Percentiles rank a stretch among this genome's conserved stretches.
Evolutionary conservation across 2,888 invertebrate species (phyloP).

Genomic region (Catonia carolina): DNA sequence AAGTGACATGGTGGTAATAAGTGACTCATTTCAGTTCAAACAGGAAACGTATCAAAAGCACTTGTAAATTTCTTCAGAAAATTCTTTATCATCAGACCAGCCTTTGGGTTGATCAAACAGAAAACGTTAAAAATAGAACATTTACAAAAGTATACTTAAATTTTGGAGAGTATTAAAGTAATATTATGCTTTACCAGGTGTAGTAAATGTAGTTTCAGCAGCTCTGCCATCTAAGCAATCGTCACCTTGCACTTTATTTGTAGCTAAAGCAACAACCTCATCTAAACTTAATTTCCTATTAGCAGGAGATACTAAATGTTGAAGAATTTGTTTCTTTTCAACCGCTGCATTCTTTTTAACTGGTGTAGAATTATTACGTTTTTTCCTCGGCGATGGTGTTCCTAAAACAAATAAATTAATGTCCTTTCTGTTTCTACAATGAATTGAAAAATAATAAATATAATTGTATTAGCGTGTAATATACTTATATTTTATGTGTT

Average conservation of each 20-base stretch:
- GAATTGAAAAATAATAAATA: neutral
- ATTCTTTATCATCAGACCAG: too few species aligned
- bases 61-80: too few species aligned
- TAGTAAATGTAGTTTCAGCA: neutral
- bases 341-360: conserved; percentile 68
- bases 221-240: neutral
- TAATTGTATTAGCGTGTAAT: too few species aligned
- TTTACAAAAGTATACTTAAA: too few species aligned
- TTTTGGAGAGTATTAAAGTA: too few species aligned
- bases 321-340: conserved; percentile 71
- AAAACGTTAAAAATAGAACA: too few species aligned
- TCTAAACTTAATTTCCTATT: conserved; percentile 26
- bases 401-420: conserved; percentile 45
- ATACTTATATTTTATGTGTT: too few species aligned
- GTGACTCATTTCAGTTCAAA: too few species aligned
- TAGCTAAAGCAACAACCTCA: conserved; percentile 19
- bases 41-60: too few species aligned
- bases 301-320: conserved; percentile 67
- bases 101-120: too few species aligned
- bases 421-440: neutral
- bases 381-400: conserved; percentile 69
- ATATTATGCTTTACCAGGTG: conserved; percentile 3
- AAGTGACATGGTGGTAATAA: too few species aligned
- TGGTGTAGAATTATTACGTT: conserved; percentile 71
- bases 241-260: conserved; percentile 1